Percentiles rank a stretch among this genome's conserved stretches.
Evolutionary conservation across 1,140 invertebrate genomes (phyloP).

Genomic region (Polyergus mexicanus): DNA sequence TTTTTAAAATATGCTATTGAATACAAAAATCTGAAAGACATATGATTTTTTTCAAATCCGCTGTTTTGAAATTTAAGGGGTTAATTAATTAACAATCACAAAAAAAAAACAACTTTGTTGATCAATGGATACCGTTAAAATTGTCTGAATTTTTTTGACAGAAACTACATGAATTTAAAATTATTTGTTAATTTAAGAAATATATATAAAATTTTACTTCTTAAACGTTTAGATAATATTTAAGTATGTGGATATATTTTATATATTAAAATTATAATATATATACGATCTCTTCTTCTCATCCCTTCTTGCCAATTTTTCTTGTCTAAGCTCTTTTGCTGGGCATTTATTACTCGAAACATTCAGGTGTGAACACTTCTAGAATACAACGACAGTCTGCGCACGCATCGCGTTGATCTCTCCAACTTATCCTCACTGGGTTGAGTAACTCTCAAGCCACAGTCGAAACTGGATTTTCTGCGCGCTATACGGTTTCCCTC

Average conservation of each 20-base stretch:
- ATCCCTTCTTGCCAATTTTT: too few species aligned
- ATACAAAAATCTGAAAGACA: too few species aligned
- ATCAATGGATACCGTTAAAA: not conserved
- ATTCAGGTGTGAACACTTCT: constrained; percentile 28
- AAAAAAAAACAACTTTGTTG: too few species aligned
- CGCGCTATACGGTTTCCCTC: constrained; percentile 69
- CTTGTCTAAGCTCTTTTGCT: not conserved
- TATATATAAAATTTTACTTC: not conserved
- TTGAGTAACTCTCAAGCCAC: constrained; percentile 57
- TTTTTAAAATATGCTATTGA: too few species aligned
- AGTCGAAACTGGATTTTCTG: constrained; percentile 77
- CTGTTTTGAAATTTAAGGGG: not conserved
- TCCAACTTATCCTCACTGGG: constrained; percentile 66
- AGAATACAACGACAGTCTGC: constrained; percentile 58
- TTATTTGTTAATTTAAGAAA: not conserved
- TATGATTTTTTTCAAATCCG: too few species aligned
- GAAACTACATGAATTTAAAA: not conserved
- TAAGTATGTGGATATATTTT: too few species aligned
- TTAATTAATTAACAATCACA: not conserved
- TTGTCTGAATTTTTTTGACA: not conserved
- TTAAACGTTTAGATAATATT: constrained; percentile 10
- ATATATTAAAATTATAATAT: too few species aligned
- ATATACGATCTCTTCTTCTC: too few species aligned
- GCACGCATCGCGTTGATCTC: constrained; percentile 74
- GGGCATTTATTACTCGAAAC: not conserved